Percentiles rank a stretch among this genome's conserved stretches.
phyloP scores from a whole-genome alignment of 2,797 vertebrate genomes.

The Enteromius thamalakanensis region DNA sequence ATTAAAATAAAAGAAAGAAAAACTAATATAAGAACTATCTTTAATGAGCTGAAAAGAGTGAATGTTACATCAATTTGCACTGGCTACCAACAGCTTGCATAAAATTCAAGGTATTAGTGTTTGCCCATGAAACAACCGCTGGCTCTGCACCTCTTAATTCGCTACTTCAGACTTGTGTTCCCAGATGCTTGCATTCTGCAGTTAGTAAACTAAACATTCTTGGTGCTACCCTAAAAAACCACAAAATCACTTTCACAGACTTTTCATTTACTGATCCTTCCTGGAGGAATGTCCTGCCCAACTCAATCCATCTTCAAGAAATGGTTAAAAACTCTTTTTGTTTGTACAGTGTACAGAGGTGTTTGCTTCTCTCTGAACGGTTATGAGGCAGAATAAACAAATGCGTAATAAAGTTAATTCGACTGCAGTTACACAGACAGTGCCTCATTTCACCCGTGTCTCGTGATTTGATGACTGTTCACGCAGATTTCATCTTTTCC shows the following conservation, averaged over 20 bases:
- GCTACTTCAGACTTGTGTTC: neutral
- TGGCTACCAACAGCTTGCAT: neutral
- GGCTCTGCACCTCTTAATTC: neutral
- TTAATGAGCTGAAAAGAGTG: neutral
- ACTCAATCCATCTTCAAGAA: too few species aligned
- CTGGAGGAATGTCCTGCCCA: too few species aligned
- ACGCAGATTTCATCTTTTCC: slow-evolving; percentile 19
- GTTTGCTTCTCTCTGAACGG: neutral
- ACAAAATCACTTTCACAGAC: neutral
- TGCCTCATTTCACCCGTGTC: slow-evolving; percentile 45
- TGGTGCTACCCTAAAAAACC: neutral
- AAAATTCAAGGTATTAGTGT: neutral
- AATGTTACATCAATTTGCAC: neutral
- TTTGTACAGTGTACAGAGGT: too few species aligned
- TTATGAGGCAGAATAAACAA: slow-evolving; percentile 1
- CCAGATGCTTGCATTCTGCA: neutral
- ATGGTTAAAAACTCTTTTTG: too few species aligned
- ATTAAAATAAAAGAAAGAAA: neutral
- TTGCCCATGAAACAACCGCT: neutral
- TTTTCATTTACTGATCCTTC: neutral
- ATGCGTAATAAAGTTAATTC: neutral
- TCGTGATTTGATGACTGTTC: slow-evolving; percentile 36
- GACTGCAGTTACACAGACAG: slow-evolving; percentile 17
- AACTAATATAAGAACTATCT: neutral
- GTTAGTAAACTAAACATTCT: neutral